phyloP scores from a whole-genome alignment of 2,113 vertebrate species.

The Platysteira castanea region DNA sequence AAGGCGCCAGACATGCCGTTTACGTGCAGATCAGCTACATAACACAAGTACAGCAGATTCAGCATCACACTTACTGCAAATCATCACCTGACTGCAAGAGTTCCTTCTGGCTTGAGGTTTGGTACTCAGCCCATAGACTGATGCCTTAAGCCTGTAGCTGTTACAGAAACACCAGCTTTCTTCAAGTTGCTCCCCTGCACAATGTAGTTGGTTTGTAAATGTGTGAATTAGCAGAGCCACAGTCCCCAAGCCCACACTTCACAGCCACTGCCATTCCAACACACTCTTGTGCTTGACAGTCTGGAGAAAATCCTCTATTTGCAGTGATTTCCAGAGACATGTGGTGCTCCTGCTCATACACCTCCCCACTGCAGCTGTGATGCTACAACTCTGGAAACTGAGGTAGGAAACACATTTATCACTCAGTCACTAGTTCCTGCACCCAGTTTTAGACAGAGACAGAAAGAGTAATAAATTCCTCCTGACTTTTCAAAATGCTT shows the following conservation, averaged over 20 bases:
- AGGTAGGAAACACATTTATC: neutral
- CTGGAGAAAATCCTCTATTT: neutral
- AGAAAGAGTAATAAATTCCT: neutral
- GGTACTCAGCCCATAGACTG: neutral
- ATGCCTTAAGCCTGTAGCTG: neutral
- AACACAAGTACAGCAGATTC: neutral
- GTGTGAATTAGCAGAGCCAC: neutral
- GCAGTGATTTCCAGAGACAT: neutral
- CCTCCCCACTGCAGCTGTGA: neutral
- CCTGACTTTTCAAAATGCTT: neutral
- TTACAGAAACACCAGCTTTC: neutral
- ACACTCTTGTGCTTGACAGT: neutral
- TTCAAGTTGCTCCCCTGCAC: neutral
- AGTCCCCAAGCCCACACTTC: neutral
- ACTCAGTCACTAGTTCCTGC: neutral
- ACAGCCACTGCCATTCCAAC: neutral
- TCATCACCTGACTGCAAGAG: neutral
- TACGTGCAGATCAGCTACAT: neutral
- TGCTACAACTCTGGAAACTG: neutral
- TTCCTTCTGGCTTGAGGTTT: neutral
- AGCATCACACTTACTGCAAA: neutral
- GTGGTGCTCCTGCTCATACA: neutral
- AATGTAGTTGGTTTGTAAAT: neutral
- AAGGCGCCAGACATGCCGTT: neutral
- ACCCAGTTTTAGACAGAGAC: neutral